Base-by-base conservation (phyloP, 2,888 invertebrate species). In the Hirudinaria manillensis region DNA sequence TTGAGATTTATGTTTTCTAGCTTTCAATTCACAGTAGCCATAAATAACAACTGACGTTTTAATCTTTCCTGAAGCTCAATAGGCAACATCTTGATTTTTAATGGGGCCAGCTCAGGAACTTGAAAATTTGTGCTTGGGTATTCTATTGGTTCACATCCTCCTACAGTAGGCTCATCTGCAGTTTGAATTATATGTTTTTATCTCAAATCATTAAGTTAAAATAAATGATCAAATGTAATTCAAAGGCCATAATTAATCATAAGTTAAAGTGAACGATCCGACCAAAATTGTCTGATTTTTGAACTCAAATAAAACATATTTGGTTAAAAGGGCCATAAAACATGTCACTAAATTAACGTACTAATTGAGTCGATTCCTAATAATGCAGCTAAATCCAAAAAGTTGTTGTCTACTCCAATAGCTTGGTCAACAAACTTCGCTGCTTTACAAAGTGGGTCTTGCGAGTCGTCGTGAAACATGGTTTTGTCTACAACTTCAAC, bases 41-140 rank as follows among this genome's bases (percentile, higher is more conserved):
- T 10, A 61, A 27, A 61, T 27, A 61, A 61, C n/a, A 1, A 34
- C 73, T 34, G 3, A 95, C 94, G 93, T 80, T 91, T 91, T 88
- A 95, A 93, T 86, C 96, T 93, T 87, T 97, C 95, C 87, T 94
- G 89, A 77, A 97, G 91, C 88, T 96, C 96, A 13, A 92, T 90
- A 34, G 97, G 97, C 75, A 97, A 87, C 19, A 95, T 93, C 77
- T 93, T 90, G 45, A 73, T 76, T 67, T 76, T 92, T 34, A 91
- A 87, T 77, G 91, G 90, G 82, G 90, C 90, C 81, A 94, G 88
- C 84, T 94, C 84, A 51, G 82, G 78, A n/a, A 89, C 90, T 87
- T 29, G 91, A 86, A 38, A 90, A 89, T 92, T 87, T 80, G 90
- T 90, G 75, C 82, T 85, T 76, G 93, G 93, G 87, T 97, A 97